Conservation (phyloP, 2,888 invertebrate genomes). For the Biston betularia region DNA sequence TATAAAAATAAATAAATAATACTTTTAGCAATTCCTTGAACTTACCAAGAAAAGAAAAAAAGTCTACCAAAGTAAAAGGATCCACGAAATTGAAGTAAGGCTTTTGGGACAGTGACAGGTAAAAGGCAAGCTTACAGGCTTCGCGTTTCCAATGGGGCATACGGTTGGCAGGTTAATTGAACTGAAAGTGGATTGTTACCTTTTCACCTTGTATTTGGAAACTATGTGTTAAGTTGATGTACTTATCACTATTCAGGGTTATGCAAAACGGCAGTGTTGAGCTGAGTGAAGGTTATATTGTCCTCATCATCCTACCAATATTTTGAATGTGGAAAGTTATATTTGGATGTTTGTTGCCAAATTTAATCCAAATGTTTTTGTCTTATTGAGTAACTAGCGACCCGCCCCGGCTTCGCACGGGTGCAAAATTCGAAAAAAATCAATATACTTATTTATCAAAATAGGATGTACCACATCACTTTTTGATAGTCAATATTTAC, state of each 20-base stretch:
- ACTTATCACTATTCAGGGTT: background rate
- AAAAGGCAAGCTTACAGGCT: conserved; percentile 23
- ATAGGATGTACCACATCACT: too few species aligned
- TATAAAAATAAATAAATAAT: too few species aligned
- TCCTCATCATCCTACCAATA: too few species aligned
- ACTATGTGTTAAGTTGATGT: conserved; percentile 3
- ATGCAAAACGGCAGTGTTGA: background rate
- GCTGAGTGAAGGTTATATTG: too few species aligned
- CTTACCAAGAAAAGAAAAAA: conserved; percentile 9
- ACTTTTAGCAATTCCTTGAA: background rate
- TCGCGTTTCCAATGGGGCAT: conserved; percentile 29
- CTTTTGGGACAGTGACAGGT: conserved; percentile 17
- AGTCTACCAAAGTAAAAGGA: conserved; percentile 8
- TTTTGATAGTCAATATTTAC: too few species aligned
- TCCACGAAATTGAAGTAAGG: conserved; percentile 5
- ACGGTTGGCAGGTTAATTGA: conserved; percentile 33
- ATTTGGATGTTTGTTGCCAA: too few species aligned
- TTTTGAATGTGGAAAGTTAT: too few species aligned
- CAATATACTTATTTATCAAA: too few species aligned
- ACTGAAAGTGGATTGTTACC: conserved; percentile 19
- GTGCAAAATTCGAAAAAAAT: too few species aligned
- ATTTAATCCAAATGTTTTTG: too few species aligned
- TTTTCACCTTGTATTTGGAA: conserved; percentile 14
- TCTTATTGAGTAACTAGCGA: too few species aligned
- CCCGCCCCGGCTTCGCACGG: too few species aligned